Evolutionary conservation across 2,113 vertebrate species (phyloP).

Genomic region (Amphilophus citrinellus): DNA sequence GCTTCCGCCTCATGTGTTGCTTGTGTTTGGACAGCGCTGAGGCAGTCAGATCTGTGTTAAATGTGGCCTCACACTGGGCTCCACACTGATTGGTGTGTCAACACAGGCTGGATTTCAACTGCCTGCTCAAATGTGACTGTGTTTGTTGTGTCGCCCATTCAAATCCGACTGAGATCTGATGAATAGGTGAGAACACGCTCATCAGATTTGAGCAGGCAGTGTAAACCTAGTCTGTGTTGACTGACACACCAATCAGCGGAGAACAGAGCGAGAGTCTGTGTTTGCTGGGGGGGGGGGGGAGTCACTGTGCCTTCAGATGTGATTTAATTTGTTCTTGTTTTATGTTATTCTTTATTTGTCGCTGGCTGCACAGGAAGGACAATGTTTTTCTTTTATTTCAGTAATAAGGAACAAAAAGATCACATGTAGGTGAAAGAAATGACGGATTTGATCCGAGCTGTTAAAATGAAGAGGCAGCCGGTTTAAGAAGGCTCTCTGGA

Average conservation of each 20-base stretch:
- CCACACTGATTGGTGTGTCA: conserved; percentile 68
- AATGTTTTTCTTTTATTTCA: conserved; percentile 3
- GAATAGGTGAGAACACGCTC: conserved; percentile 62
- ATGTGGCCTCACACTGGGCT: conserved; percentile 50
- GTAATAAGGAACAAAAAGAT: conserved; percentile 25
- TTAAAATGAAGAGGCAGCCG: conserved; percentile 41
- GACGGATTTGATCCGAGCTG: conserved; percentile 47
- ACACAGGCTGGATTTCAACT: conserved; percentile 68
- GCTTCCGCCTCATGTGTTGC: conserved; percentile 26
- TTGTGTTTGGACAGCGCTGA: conserved; percentile 56
- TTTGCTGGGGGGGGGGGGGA: background rate
- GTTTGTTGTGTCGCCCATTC: conserved; percentile 60
- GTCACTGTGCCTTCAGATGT: conserved; percentile 9
- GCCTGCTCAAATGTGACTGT: conserved; percentile 73
- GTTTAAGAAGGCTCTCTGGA: conserved; percentile 54
- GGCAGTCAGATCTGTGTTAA: conserved; percentile 62
- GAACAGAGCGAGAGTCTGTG: conserved; percentile 44
- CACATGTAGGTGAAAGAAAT: conserved; percentile 32
- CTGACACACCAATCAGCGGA: conserved; percentile 58
- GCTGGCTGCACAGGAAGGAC: conserved; percentile 6
- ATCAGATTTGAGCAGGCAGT: conserved; percentile 65
- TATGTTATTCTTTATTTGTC: background rate
- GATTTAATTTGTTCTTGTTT: conserved; percentile 28
- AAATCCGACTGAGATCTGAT: conserved; percentile 59
- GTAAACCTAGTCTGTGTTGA: conserved; percentile 58